Base-by-base conservation (phyloP, 2,888 invertebrate genomes). In the Clivina fossor region DNA sequence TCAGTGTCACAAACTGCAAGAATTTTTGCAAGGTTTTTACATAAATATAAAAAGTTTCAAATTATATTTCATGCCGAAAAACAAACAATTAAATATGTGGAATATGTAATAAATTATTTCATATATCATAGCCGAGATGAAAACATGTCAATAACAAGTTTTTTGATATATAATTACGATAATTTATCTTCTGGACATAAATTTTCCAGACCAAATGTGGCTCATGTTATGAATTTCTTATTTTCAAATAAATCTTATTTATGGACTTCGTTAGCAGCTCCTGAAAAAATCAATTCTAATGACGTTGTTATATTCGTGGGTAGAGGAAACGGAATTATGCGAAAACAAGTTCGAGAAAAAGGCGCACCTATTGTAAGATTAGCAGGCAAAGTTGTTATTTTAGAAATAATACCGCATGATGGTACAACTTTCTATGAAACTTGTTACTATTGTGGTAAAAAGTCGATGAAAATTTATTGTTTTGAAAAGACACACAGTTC, bases 261-360 rank as follows among this genome's bases (percentile, higher is more conserved):
- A 18, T 47, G 46, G 47, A 19, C 37, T 11, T 30, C 28, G 7
- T 47, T 55, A 22, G 35, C 38, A 28, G 30, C 16, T 11, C 55
- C 37, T 7, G 47, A 47, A n/a, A 55, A 47, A 55, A 55, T 55
- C 3, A 37, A 55, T 47, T 30, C 19, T 5, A 55, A 38, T 16
- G 55, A 55, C 32, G 55, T 55, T 1, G 55, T 55, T 8, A 55
- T 55, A 9, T 55, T 55, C 13, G 30, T 55, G 13, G 40, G 18
- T 22, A 13, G 9, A 22, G 47, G 33, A 26, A 44, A 53, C 11
- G 44, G 33, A n/a, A 28, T 15, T 19, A 33, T 43, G 9, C 18
- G 46, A 16, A 9, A 55, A 20, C 44, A 28, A 13, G 46, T 47
- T 3, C 4, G 18, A 4, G 7, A 20, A 47, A 16, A 28, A 18